Evolutionary conservation across 2,888 invertebrate species (phyloP).

Genomic region (Cheilosia pagana): DNA sequence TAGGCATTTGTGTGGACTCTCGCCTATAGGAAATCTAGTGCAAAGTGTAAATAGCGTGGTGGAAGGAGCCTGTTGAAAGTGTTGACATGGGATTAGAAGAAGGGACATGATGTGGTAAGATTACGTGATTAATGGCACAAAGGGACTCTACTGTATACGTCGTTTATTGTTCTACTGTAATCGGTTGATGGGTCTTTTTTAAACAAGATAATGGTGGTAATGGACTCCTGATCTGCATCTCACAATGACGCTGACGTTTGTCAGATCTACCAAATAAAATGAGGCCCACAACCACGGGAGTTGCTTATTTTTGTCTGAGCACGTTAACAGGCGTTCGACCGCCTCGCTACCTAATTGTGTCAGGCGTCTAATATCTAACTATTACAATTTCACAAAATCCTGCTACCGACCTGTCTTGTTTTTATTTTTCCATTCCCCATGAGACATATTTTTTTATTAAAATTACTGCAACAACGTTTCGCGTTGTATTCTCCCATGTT

Average conservation of each 20-base stretch:
- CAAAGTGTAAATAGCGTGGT: conserved; percentile 35
- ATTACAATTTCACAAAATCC: too few relatives aligned
- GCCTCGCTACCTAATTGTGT: too few relatives aligned
- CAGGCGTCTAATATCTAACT: too few relatives aligned
- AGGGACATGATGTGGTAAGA: conserved; percentile 7
- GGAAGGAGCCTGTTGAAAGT: not conserved
- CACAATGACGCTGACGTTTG: too few relatives aligned
- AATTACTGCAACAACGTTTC: not conserved
- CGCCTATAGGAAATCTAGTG: conserved; percentile 21
- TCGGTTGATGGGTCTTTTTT: not conserved
- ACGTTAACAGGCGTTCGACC: too few relatives aligned
- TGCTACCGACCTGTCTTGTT: too few relatives aligned
- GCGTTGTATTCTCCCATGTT: not conserved
- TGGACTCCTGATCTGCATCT: too few relatives aligned
- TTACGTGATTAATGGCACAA: conserved; percentile 9
- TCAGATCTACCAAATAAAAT: too few relatives aligned
- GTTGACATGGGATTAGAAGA: conserved; percentile 25
- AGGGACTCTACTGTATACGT: not conserved
- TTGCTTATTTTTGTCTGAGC: not conserved
- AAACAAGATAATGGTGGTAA: not conserved
- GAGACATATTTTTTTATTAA: not conserved
- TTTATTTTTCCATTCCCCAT: not conserved
- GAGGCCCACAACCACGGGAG: too few relatives aligned
- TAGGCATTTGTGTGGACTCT: not conserved
- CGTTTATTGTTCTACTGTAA: too few relatives aligned